Evolutionary conservation across 2,888 invertebrate species (phyloP).

Genomic region (Apeira syringaria): DNA sequence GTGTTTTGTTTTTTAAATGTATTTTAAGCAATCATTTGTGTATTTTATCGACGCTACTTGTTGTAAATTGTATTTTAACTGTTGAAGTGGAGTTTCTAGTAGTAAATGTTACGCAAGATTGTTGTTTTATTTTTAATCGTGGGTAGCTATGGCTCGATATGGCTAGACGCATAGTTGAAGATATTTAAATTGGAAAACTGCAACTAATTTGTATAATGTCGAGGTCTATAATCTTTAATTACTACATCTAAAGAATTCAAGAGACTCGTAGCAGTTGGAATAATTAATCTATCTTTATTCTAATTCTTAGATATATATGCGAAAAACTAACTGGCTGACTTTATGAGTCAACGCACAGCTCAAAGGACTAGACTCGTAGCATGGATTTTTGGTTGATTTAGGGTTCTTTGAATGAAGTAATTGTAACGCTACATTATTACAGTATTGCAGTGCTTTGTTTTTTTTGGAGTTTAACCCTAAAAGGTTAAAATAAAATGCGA

Average conservation of each 20-base stretch:
- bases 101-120: slow-evolving; percentile 8
- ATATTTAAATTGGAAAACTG: not conserved
- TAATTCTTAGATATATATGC: no score
- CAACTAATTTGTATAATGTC: slow-evolving; percentile 7
- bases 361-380: no score
- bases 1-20: slow-evolving; percentile 17
- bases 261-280: not conserved
- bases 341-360: no score
- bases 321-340: no score
- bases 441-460: no score
- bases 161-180: slow-evolving; percentile 6
- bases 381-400: no score
- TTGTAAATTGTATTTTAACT: slow-evolving; percentile 17
- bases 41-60: slow-evolving; percentile 17
- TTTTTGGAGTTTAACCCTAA: no score
- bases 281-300: no score
- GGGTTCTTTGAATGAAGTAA: no score
- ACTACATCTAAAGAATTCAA: slow-evolving; percentile 2
- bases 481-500: no score
- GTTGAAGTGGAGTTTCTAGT: slow-evolving; percentile 13
- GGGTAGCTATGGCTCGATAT: slow-evolving; percentile 12
- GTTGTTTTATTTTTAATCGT: slow-evolving; percentile 10
- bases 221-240: slow-evolving; percentile 14
- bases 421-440: no score
- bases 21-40: slow-evolving; percentile 15